Percentiles rank a stretch among this genome's conserved stretches.
phyloP scores from a whole-genome alignment of 2,888 invertebrate genomes.

The Liopterus haemorrhoidalis region DNA sequence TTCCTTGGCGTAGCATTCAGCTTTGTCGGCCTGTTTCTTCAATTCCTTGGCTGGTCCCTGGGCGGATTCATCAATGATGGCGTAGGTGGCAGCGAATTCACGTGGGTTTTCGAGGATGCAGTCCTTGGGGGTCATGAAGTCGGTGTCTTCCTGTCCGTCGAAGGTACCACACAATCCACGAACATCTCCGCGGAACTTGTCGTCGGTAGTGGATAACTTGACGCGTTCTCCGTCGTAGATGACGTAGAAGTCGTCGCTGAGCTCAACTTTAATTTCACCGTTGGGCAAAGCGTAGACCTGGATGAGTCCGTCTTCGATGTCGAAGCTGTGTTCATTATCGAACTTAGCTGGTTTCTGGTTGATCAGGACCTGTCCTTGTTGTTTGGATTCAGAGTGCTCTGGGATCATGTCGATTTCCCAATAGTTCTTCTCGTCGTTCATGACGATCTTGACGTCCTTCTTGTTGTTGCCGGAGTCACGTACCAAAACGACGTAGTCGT shows the following conservation, averaged over 20 bases:
- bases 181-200: constrained; percentile 50
- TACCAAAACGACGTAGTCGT: constrained; percentile 45
- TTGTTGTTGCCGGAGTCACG: constrained; percentile 42
- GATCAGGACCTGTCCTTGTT: constrained; percentile 31
- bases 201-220: constrained; percentile 40
- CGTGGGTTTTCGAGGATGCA: constrained; percentile 50
- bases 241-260: constrained; percentile 49
- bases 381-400: constrained; percentile 25
- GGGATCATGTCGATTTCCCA: constrained; percentile 43
- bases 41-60: constrained; percentile 46
- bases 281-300: constrained; percentile 47
- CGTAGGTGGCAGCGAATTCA: constrained; percentile 54
- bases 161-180: constrained; percentile 63
- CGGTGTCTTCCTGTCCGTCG: constrained; percentile 54
- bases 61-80: constrained; percentile 47
- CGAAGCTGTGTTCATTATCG: constrained; percentile 37
- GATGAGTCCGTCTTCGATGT: constrained; percentile 44
- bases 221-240: constrained; percentile 57
- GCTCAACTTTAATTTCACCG: constrained; percentile 51
- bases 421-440: constrained; percentile 41
- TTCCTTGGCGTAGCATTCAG: constrained; percentile 41
- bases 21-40: constrained; percentile 44
- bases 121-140: constrained; percentile 55
- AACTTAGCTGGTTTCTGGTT: constrained; percentile 44
- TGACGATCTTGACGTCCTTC: constrained; percentile 47